Base-by-base conservation (phyloP, 2,888 invertebrate species). In the Rhingia campestris region DNA sequence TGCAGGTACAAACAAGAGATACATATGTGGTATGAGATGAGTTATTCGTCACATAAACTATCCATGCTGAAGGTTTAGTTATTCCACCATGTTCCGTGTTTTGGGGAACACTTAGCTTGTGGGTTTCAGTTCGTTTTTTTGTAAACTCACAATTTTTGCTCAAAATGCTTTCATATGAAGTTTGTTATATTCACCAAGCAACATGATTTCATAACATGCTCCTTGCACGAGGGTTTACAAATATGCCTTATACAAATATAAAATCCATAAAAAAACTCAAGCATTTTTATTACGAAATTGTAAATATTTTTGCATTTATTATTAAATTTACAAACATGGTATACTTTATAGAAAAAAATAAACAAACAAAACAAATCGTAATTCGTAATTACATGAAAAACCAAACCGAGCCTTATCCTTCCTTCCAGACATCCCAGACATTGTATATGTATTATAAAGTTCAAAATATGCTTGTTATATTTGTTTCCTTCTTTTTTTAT, bases 361-460 rank as follows among this genome's bases (percentile, higher is more conserved):
- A 9, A 32, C 9, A 22, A 22, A 5, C 51, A 49, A 61, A 72
- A 4, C 6, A 10, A 72, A 53, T 58, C n/a, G 6, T 22, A 49
- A 43, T 33, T 33, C 30, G 12, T 49, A 7, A 59, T 51, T 33
- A 14, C 3, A 66, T 32, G 10, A 22, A 51, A 33, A 66, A 59
- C 12, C 53, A 54, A 81, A 81, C 74, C 81, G 69, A 81, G 75
- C 81, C 81, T 81, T 81, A 75, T 53, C 81, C 80, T 56, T 69
- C 75, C 80, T 74, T 74, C 74, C 69, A 63, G 35, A n/a, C 14
- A 67, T 81, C 80, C 75, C 80, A 63, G 14, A 43, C 61, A 43
- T 43, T 64, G 69, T 75, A 69, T 67, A 67, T 59, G 35, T 45
- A 47, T 45, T 56, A 53, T 35, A 74, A 45, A 74, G 67, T 69